Base-by-base conservation (phyloP, 2,113 vertebrate species). In the Malurus alboscapulatus region DNA sequence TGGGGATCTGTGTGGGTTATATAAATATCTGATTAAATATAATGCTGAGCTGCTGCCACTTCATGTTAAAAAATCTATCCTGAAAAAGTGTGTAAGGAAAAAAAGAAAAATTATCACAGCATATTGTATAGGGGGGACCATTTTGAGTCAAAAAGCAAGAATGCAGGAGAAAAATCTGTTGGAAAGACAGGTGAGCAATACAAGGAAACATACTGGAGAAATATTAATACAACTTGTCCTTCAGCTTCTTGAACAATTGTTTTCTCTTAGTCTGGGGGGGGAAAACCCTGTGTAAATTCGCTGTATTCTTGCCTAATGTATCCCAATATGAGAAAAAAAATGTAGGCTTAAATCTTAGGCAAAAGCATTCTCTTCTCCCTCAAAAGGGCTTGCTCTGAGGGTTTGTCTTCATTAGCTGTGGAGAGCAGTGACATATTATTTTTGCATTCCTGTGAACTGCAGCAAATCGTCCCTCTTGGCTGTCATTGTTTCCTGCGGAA, bases 401-500 rank as follows among this genome's bases (percentile, higher is more conserved):
- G 53, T 67, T 85, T 92, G 66, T 68, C 93, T 94, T 94, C 88
- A 84, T 95, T 71, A 91, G 67, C 72, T 63, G 65, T 44, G 62
- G 51, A 91, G 55, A 87, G 87, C 74, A 90, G 38, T 55, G 87
- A 89, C 78, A 76, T 58, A 59, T 68, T 88, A 83, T 74, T 90
- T 92, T 85, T 90, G 74, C 91, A 87, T 95, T 96, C 92, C 79
- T 91, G 91, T 74, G 73, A 76, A 73, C 92, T 71, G 79, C 83
- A 92, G 93, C 86, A 94, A 92, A 88, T 91, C 90, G 87, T 89
- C 93, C 77, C 82, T 87, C 55, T 96, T 93, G 94, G 91, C 94
- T 87, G 88, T 92, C 96, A 95, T 84, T 89, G 88, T 95, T 96
- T 96, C 94, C 93, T 95, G 77, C 2, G 7, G 93, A 95, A 95